These are phyloP conservation scores for Coreoperca whiteheadi DNA, from an alignment of 2,113 vertebrate genomes.

Conservation along the genomic window DNA sequence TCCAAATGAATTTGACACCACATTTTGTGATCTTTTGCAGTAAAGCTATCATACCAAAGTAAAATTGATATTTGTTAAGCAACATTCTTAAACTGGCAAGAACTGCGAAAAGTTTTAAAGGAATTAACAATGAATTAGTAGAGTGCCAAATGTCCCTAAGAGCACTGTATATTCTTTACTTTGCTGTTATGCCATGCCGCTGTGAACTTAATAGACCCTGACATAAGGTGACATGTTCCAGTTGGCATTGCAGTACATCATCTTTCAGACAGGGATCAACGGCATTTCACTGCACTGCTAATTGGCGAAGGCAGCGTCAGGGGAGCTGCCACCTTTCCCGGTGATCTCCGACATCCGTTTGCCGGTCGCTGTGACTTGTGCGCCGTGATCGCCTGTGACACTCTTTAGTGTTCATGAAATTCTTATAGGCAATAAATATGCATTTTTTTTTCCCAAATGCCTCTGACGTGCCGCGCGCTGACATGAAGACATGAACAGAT, in stretches of 20 bases:
- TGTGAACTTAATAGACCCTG: slow-evolving; percentile 37
- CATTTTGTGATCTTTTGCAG: background rate
- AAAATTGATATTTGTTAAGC: background rate
- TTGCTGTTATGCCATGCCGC: background rate
- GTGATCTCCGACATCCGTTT: slow-evolving; percentile 76
- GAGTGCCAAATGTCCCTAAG: background rate
- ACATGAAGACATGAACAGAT: slow-evolving; percentile 77
- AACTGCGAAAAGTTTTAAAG: background rate
- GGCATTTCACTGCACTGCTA: slow-evolving; percentile 55
- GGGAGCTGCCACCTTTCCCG: slow-evolving; percentile 68
- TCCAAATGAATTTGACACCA: background rate
- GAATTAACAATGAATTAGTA: background rate
- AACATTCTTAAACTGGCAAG: slow-evolving; percentile 15
- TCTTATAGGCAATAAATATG: slow-evolving; percentile 83
- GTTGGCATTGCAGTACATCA: slow-evolving; percentile 55
- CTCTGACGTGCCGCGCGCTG: slow-evolving; percentile 57
- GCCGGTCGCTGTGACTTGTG: slow-evolving; percentile 63
- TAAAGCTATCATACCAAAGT: slow-evolving; percentile 3
- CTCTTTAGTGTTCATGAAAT: slow-evolving; percentile 83
- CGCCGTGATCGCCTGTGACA: slow-evolving; percentile 71
- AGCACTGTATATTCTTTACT: background rate
- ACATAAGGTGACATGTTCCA: slow-evolving; percentile 58
- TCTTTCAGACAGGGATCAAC: slow-evolving; percentile 52
- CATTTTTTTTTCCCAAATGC: slow-evolving; percentile 75
- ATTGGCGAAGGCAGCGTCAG: slow-evolving; percentile 69